phyloP scores from a whole-genome alignment of 2,113 vertebrate species.

The Chinchilla lanigera region DNA sequence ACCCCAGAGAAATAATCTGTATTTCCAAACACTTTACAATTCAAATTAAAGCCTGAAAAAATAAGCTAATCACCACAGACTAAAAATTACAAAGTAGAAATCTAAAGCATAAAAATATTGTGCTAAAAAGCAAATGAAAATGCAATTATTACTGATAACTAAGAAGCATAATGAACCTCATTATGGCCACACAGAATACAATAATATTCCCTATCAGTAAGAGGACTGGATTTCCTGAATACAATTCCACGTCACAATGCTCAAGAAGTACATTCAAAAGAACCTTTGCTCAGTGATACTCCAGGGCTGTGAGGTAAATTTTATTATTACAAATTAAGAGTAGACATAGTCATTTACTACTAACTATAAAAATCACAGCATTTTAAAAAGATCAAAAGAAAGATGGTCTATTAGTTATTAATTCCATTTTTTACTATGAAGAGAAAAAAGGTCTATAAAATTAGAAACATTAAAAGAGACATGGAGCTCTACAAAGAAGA shows the following conservation, averaged over 20 bases:
- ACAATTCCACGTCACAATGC: neutral
- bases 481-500: neutral
- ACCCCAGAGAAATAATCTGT: conserved; percentile 35
- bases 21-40: conserved; percentile 64
- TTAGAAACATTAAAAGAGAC: neutral
- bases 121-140: conserved; percentile 11
- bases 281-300: neutral
- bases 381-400: neutral
- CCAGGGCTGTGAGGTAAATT: neutral
- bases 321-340: conserved; percentile 7
- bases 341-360: neutral
- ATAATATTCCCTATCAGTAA: neutral
- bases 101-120: neutral
- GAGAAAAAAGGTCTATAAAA: neutral
- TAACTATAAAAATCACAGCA: neutral
- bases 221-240: neutral
- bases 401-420: conserved; percentile 19
- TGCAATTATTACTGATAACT: neutral
- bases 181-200: neutral
- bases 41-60: conserved; percentile 51
- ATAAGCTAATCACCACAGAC: neutral
- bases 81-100: conserved; percentile 45
- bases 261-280: neutral
- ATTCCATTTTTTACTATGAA: neutral
- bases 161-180: neutral